These are phyloP conservation scores for Babyrousa celebensis DNA, from an alignment of 2,797 vertebrate species.

Conservation along the genomic window DNA sequence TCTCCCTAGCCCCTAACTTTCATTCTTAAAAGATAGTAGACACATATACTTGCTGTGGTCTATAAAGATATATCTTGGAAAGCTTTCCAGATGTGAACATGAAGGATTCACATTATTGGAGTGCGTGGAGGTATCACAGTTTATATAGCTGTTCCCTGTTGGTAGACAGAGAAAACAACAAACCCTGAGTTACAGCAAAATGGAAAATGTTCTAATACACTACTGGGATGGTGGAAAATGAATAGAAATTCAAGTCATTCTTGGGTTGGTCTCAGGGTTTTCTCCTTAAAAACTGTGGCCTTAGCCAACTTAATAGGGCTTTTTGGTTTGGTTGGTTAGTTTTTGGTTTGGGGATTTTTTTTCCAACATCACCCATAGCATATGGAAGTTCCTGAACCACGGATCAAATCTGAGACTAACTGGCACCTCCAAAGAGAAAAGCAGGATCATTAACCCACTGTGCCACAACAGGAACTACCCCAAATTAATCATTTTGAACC, in stretches of 20 bases:
- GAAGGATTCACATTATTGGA: accelerated
- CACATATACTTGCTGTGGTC: neutral
- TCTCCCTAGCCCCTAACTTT: neutral
- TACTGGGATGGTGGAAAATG: neutral
- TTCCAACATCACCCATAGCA: too few relatives aligned
- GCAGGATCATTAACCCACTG: too few relatives aligned
- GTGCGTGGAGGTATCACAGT: too few relatives aligned
- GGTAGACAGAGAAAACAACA: neutral
- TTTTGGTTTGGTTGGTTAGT: too few relatives aligned
- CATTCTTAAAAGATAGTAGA: neutral
- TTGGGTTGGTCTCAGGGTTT: neutral
- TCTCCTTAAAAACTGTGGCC: neutral
- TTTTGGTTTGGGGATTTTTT: too few relatives aligned
- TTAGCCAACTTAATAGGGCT: neutral
- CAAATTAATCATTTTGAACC: neutral
- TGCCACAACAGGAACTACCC: too few relatives aligned
- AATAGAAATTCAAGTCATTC: neutral
- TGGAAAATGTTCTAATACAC: neutral
- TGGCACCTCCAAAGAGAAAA: too few relatives aligned
- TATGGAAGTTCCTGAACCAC: too few relatives aligned
- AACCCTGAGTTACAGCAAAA: neutral
- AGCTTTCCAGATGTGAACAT: neutral
- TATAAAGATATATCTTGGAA: neutral
- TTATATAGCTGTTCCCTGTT: neutral
- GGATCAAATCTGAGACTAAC: too few relatives aligned